Percentiles rank a stretch among this genome's conserved stretches.
These are phyloP conservation scores for Danio rerio DNA, from an alignment of 2,113 vertebrate genomes.

Conservation along the genomic window GRCz12tu NC_133188.1:36940001-36940500, in stretches of 20 bases:
- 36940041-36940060: not conserved
- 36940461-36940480: slow-evolving; percentile 34
- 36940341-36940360: not conserved
- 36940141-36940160: slow-evolving; percentile 18
- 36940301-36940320: not conserved
- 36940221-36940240: slow-evolving; percentile 30
- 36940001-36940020: not conserved
- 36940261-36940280: not conserved
- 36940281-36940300: not conserved
- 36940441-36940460: slow-evolving; percentile 20
- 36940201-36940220: slow-evolving; percentile 28
- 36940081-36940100: not conserved
- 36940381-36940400: not conserved
- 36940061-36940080: slow-evolving; percentile 4
- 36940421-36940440: not conserved
- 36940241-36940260: slow-evolving; percentile 25
- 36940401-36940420: not conserved
- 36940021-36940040: not conserved
- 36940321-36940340: not conserved
- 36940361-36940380: not conserved
- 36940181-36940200: slow-evolving; percentile 37
- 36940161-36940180: slow-evolving; percentile 36
- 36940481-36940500: slow-evolving; percentile 43
- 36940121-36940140: slow-evolving; percentile 11
- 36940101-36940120: not conserved